Percentiles rank a stretch among this genome's conserved stretches.
Evolutionary conservation across 2,113 vertebrate species (phyloP).

Genomic region (Gymnobelideus leadbeateri): DNA sequence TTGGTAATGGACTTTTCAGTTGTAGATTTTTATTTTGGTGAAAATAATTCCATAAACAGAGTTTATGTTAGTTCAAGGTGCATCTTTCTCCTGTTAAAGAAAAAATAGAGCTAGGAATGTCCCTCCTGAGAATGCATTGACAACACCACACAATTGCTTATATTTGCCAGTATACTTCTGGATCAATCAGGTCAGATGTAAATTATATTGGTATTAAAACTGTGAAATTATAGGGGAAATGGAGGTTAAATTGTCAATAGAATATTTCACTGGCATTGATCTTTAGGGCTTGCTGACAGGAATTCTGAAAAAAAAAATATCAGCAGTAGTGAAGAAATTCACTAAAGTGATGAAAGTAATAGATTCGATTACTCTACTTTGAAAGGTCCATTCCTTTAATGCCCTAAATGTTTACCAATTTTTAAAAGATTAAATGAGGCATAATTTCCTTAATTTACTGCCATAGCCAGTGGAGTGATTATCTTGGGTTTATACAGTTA

Average conservation of each 20-base stretch:
- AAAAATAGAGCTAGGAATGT: conserved; percentile 54
- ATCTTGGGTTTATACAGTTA: conserved; percentile 65
- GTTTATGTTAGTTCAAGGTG: conserved; percentile 63
- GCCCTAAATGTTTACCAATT: conserved; percentile 65
- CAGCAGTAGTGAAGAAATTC: conserved; percentile 74
- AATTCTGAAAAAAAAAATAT: conserved; percentile 77
- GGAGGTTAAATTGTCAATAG: conserved; percentile 79
- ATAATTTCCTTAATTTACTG: conserved; percentile 62
- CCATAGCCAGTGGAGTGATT: conserved; percentile 55
- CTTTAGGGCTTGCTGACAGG: conserved; percentile 73
- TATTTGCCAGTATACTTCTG: conserved; percentile 72
- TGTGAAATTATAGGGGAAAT: conserved; percentile 74
- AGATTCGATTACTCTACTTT: conserved; percentile 77
- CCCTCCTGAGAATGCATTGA: conserved; percentile 63
- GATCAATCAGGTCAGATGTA: conserved; percentile 74
- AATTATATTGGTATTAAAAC: conserved; percentile 73
- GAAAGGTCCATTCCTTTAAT: conserved; percentile 72
- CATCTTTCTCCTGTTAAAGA: background rate
- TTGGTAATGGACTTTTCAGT: too few species aligned
- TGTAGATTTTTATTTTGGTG: conserved; percentile 21
- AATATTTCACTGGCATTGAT: conserved; percentile 82
- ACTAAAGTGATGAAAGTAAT: conserved; percentile 70
- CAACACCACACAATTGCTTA: conserved; percentile 66
- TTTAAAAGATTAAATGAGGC: conserved; percentile 72
- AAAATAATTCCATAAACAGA: conserved; percentile 60